These are phyloP conservation scores for Stegostoma tigrinum DNA, from an alignment of 2,113 vertebrate species.

Conservation along the genomic window DNA sequence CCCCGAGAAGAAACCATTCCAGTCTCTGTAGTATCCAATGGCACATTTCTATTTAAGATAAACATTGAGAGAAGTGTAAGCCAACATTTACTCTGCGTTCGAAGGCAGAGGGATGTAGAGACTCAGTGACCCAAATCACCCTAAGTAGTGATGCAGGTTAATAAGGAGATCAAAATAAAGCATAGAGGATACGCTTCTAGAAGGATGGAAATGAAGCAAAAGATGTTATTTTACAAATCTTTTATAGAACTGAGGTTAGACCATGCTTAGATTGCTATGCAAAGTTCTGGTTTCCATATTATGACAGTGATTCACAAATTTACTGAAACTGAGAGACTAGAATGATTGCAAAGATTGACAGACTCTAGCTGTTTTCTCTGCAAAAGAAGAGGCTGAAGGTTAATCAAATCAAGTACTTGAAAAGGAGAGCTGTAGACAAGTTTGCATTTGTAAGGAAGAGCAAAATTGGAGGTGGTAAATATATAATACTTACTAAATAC, in stretches of 20 bases:
- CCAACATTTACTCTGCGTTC: background rate
- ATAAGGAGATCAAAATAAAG: background rate
- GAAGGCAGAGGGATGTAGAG: background rate
- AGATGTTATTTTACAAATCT: background rate
- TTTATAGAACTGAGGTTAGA: background rate
- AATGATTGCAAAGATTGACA: background rate
- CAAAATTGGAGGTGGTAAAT: no score
- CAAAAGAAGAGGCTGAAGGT: background rate
- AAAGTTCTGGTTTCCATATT: background rate
- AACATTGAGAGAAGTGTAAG: background rate
- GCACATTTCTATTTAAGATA: constrained; percentile 63
- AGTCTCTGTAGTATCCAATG: constrained; percentile 72
- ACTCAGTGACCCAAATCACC: background rate
- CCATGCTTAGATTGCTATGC: background rate
- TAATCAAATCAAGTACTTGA: background rate
- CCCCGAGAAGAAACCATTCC: constrained; percentile 52
- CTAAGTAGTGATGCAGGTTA: background rate
- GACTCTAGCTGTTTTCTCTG: background rate
- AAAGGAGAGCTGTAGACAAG: background rate
- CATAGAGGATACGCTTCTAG: background rate
- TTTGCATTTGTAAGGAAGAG: background rate
- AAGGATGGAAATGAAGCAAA: background rate
- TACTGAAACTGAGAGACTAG: background rate
- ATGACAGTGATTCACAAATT: background rate
- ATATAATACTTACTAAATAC: no score